Conservation (phyloP, 23 tunicate genomes). For the Trididemnum miniatum region DNA sequence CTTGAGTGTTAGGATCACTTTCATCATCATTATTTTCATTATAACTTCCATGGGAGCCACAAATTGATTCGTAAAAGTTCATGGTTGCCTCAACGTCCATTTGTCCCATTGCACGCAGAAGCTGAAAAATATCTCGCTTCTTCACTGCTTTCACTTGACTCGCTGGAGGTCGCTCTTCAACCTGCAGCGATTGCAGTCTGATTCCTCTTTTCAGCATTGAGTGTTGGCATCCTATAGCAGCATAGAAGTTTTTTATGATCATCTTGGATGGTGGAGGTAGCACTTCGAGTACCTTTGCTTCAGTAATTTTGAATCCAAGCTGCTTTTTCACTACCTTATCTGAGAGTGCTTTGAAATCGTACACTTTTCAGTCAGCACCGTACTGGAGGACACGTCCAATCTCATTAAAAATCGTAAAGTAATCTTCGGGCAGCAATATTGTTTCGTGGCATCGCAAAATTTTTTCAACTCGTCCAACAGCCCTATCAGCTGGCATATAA, state of each 20-base stretch:
- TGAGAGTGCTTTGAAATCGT: constrained; percentile 13
- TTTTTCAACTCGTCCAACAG: constrained; percentile 27
- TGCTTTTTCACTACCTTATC: not conserved
- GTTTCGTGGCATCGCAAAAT: constrained; percentile 1
- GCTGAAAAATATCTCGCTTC: constrained; percentile 16
- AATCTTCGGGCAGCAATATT: not conserved
- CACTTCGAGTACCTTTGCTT: constrained; percentile 16
- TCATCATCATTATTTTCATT: not conserved
- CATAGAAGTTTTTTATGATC: not conserved
- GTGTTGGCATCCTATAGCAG: not conserved
- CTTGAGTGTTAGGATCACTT: not conserved
- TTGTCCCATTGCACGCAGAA: constrained; percentile 8
- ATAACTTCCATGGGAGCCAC: not conserved
- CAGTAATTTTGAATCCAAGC: not conserved
- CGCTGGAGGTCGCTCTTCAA: not conserved
- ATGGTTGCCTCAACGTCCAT: not conserved
- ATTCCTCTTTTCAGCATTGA: not conserved
- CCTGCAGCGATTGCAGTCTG: not conserved
- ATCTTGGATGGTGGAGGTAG: constrained; percentile 3
- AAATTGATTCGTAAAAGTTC: not conserved
- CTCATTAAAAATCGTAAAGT: constrained; percentile 2
- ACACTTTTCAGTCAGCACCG: constrained; percentile 16
- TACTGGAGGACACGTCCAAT: not conserved
- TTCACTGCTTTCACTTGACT: not conserved
- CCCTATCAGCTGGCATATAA: constrained; percentile 27